These are phyloP conservation scores for Machimus atricapillus DNA, from an alignment of 2,888 invertebrate species.

Conservation along the genomic window DNA sequence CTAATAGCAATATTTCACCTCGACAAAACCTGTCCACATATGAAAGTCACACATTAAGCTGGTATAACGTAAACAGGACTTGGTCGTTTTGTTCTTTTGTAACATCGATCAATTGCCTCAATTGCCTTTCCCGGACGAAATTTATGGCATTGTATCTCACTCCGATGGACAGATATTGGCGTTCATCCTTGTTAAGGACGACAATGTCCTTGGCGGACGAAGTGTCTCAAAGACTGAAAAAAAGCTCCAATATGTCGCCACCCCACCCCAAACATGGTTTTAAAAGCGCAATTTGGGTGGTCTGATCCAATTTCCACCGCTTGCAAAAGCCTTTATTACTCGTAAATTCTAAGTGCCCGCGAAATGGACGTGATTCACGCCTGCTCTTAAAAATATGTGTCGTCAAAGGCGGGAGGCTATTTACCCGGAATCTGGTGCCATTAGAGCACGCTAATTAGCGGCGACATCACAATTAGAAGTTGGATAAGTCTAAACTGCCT, in stretches of 20 bases:
- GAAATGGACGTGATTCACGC: not conserved
- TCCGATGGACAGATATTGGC: not conserved
- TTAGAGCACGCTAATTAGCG: not conserved
- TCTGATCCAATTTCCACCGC: not conserved
- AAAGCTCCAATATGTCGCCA: not conserved
- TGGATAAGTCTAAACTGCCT: not conserved
- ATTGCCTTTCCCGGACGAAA: not conserved
- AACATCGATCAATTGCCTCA: not conserved
- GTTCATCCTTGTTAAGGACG: not conserved
- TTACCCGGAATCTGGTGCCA: not conserved
- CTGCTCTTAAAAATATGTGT: not conserved
- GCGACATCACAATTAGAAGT: not conserved
- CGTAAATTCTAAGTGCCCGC: not conserved
- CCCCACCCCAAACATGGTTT: not conserved
- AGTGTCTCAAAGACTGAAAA: not conserved
- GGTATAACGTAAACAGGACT: not conserved
- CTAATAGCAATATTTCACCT: not conserved
- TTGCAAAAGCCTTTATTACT: not conserved
- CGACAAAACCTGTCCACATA: not conserved
- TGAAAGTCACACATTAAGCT: not conserved
- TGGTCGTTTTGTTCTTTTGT: not conserved
- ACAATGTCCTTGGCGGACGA: not conserved
- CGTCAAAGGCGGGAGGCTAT: not conserved
- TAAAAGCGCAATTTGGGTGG: not conserved
- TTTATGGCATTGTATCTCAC: not conserved